A percentile compares a stretch with the other conserved stretches of the same genome.
Conservation (phyloP, 2,888 invertebrate genomes). For the Heliconius charithonia region DNA sequence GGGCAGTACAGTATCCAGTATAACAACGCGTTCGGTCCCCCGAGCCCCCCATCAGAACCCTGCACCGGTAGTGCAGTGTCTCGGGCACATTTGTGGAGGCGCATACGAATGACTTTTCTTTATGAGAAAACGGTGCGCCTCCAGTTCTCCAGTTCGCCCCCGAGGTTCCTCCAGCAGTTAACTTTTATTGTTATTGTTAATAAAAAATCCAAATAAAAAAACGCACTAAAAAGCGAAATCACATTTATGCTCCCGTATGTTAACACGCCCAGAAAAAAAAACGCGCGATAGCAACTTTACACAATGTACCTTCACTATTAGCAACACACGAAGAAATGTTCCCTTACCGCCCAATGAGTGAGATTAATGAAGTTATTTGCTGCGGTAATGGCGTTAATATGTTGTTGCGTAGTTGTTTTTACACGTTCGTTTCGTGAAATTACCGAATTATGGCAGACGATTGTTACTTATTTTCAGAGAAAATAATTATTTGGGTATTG, state of each 20-base stretch:
- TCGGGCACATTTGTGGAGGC: no score
- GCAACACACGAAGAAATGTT: conserved; percentile 24
- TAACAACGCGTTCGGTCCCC: no score
- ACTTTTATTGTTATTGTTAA: no score
- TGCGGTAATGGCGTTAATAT: conserved; percentile 18
- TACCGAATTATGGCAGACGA: conserved; percentile 7
- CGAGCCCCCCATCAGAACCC: no score
- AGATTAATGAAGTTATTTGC: conserved; percentile 28
- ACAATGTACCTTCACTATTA: conserved; percentile 22
- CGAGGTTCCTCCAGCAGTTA: no score
- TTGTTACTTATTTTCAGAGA: background rate
- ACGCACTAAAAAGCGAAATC: background rate
- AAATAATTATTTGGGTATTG: background rate
- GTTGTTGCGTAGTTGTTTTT: conserved; percentile 17
- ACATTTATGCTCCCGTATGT: conserved; percentile 2
- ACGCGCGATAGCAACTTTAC: conserved; percentile 24
- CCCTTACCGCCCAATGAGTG: conserved; percentile 19
- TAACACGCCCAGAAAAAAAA: conserved; percentile 18
- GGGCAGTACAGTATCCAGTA: no score
- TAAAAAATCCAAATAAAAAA: background rate
- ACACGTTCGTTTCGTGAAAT: conserved; percentile 7
- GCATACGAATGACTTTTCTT: no score
- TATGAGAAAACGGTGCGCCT: no score
- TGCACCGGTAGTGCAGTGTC: no score
- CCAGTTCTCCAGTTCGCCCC: no score